Percentiles rank a stretch among this genome's conserved stretches.
phyloP scores from a whole-genome alignment of 2,797 vertebrate genomes.

The Trematomus bernacchii region DNA sequence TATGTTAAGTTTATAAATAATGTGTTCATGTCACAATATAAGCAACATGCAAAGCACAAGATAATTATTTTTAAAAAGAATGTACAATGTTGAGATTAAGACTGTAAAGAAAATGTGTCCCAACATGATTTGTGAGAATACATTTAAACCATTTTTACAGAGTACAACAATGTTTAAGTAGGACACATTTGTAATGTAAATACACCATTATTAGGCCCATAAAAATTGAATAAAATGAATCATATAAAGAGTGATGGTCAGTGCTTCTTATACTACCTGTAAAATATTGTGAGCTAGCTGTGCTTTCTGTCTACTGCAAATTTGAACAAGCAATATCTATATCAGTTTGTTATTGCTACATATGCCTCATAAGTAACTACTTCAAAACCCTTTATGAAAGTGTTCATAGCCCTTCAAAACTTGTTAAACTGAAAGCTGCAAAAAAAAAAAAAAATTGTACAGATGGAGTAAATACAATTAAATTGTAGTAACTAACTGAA shows the following conservation, averaged over 20 bases:
- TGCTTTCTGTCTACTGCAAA: constrained; percentile 55
- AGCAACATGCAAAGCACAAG: constrained; percentile 83
- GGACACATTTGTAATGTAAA: constrained; percentile 54
- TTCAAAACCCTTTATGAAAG: constrained; percentile 55
- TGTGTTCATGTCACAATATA: constrained; percentile 80
- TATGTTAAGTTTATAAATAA: constrained; percentile 76
- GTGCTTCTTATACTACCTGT: constrained; percentile 84
- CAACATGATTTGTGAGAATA: constrained; percentile 61
- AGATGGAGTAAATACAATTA: constrained; percentile 29
- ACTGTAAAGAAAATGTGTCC: constrained; percentile 49
- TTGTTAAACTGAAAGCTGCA: constrained; percentile 49
- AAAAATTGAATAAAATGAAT: constrained; percentile 66
- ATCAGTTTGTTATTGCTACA: constrained; percentile 81
- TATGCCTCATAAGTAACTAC: constrained; percentile 58
- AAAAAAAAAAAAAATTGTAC: constrained; percentile 20
- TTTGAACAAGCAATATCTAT: constrained; percentile 50
- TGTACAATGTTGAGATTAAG: constrained; percentile 74
- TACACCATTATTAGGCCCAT: constrained; percentile 58
- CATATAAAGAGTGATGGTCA: constrained; percentile 73
- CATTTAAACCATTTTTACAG: constrained; percentile 71
- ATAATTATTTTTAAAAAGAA: constrained; percentile 58
- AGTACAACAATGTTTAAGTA: constrained; percentile 60
- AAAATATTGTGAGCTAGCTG: constrained; percentile 60
- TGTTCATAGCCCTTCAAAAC: constrained; percentile 83
- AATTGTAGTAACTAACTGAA: constrained; percentile 22